Base-by-base conservation (phyloP, 2,797 vertebrate species). In the Adelosebastes latens region DNA sequence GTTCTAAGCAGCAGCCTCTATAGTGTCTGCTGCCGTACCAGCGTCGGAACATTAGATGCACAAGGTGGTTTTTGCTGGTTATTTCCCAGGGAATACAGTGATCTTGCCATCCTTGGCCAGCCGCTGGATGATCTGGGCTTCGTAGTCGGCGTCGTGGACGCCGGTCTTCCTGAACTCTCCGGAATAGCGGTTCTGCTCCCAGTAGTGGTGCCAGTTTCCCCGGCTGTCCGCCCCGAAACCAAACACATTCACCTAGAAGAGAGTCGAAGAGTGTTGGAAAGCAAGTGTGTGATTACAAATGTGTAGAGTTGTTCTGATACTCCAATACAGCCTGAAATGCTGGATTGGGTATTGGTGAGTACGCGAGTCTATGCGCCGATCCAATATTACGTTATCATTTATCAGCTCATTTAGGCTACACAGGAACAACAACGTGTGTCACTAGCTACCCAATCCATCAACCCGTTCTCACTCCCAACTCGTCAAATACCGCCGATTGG, bases 151-250 rank as follows among this genome's bases (percentile, higher is more conserved):
- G 0, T 99, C 98, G 1, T 99, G 99, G 80, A 99, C 99, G 0
- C 99, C 98, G 0, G 99, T 99, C 94, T 99, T 99, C 68, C 98
- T 95, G 93, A 99, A 99, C 93, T 99, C 99, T 31, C 99, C 98
- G 0, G 98, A 97, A 2, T 99, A 99, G 80, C 98, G 98, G 94
- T 99, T 99, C 92, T 99, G 98, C 92, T 99, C 99, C 99, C 99
- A 99, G 94, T 99, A 99, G 94, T 99, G 99, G 93, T 99, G 99
- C 99, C 99, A 99, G 95, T 99, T 99, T 36, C 99, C 99, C 0
- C 97, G 96, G 83, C 96, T 96, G 95, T 99, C 98, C 0, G 98
- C 98, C 2, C 98, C 98, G 0, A 99, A 99, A n/a, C 98, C 99
- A 1, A 98, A 99, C 85, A 99, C 97, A 49, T 99, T 98, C 88